phyloP scores from a whole-genome alignment of 2,888 invertebrate species.

The Harpalus rubripes region DNA sequence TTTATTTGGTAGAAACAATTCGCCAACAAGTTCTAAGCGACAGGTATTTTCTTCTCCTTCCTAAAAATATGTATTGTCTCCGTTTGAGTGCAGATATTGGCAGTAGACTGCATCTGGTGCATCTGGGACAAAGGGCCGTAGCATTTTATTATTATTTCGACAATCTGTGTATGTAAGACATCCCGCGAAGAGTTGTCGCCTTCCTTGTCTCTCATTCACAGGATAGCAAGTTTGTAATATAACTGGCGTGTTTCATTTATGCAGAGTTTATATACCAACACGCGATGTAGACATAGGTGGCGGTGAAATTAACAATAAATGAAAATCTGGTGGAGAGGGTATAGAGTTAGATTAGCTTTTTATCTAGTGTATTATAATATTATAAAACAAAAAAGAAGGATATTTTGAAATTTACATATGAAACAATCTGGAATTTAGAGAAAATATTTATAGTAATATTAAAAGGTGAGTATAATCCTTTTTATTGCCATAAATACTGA shows the following conservation, averaged over 20 bases:
- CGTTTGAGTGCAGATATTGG: slow-evolving; percentile 63
- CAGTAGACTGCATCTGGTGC: slow-evolving; percentile 65
- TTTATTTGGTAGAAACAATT: slow-evolving; percentile 19
- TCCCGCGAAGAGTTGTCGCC: slow-evolving; percentile 17
- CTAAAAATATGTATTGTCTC: slow-evolving; percentile 12
- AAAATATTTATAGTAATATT: no score
- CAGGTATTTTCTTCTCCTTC: not conserved
- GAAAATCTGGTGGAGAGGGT: no score
- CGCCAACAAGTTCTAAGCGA: slow-evolving; percentile 1
- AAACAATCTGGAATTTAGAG: no score
- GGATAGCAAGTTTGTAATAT: not conserved
- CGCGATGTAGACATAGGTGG: slow-evolving; percentile 21
- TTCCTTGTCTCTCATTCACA: slow-evolving; percentile 21
- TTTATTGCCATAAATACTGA: no score
- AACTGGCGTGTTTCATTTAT: slow-evolving; percentile 59
- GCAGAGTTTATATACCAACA: slow-evolving; percentile 57
- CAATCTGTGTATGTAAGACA: slow-evolving; percentile 66
- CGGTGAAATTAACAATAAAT: no score
- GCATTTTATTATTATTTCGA: slow-evolving; percentile 66
- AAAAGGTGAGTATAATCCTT: no score
- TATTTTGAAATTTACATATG: no score
- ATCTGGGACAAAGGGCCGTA: slow-evolving; percentile 63
- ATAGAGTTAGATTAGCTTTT: no score
- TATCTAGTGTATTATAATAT: no score
- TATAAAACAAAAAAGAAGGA: no score